A percentile compares a stretch with the other conserved stretches of the same genome.
Evolutionary conservation across 2,888 invertebrate genomes (phyloP).

Genomic region (Agrotis exclamationis): DNA sequence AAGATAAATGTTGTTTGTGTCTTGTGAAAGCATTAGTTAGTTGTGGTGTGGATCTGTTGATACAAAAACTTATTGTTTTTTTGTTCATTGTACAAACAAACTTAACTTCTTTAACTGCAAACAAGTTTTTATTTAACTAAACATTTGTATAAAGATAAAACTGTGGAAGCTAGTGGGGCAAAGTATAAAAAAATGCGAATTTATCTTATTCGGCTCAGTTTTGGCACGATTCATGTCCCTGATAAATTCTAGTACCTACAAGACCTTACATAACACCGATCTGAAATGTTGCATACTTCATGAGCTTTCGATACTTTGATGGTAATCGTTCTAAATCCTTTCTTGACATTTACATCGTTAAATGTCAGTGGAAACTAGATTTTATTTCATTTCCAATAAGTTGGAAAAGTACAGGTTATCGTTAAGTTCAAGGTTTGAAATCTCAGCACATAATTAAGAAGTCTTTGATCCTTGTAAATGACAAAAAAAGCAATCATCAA

Average conservation of each 20-base stretch:
- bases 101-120: too few species aligned
- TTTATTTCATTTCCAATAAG: background rate
- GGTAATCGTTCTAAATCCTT: conserved; percentile 12
- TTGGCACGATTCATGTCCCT: conserved; percentile 25
- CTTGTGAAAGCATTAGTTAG: too few species aligned
- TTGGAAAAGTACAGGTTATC: background rate
- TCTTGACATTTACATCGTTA: conserved; percentile 18
- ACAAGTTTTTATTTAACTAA: too few species aligned
- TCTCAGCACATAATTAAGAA: background rate
- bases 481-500: background rate
- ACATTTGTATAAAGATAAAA: too few species aligned
- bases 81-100: too few species aligned
- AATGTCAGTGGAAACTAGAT: conserved; percentile 8
- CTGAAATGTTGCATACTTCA: conserved; percentile 17
- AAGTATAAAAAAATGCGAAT: background rate
- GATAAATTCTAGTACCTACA: background rate
- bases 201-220: background rate
- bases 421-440: background rate
- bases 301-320: conserved; percentile 9
- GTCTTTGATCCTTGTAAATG: background rate
- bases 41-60: too few species aligned
- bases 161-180: too few species aligned
- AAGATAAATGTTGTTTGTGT: too few species aligned
- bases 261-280: conserved; percentile 5
- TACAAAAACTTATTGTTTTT: too few species aligned